Conservation (phyloP, 2,888 invertebrate species). For the Epinotia ramella region DNA sequence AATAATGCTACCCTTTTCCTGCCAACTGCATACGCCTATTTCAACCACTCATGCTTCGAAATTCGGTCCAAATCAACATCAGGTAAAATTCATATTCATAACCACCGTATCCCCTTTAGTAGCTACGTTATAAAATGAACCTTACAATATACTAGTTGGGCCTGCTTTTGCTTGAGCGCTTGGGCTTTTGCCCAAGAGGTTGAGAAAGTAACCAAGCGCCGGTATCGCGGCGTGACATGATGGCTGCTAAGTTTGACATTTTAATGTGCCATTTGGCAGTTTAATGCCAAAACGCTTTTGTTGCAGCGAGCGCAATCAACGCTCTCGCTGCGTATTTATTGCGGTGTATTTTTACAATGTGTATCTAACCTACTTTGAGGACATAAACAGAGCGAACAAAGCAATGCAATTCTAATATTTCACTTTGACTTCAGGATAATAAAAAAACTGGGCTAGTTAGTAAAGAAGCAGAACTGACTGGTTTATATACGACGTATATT, state of each 20-base stretch:
- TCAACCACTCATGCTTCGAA: constrained; percentile 38
- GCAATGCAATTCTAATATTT: constrained; percentile 20
- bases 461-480: background rate
- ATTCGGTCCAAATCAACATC: constrained; percentile 46
- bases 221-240: constrained; percentile 52
- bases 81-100: background rate
- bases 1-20: background rate
- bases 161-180: background rate
- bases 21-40: background rate
- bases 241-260: constrained; percentile 68
- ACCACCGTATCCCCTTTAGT: background rate
- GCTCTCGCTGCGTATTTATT: constrained; percentile 65
- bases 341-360: constrained; percentile 41
- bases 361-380: constrained; percentile 33
- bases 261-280: constrained; percentile 73
- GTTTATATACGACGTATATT: background rate
- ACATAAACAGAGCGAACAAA: constrained; percentile 34
- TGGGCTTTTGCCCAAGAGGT: background rate
- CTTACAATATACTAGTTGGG: background rate
- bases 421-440: constrained; percentile 31
- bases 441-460: constrained; percentile 5
- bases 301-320: constrained; percentile 63
- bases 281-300: constrained; percentile 71
- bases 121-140: background rate
- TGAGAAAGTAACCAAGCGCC: background rate